Evolutionary conservation across 2,888 invertebrate species (phyloP).

Genomic region (Seira sanloemensis): DNA sequence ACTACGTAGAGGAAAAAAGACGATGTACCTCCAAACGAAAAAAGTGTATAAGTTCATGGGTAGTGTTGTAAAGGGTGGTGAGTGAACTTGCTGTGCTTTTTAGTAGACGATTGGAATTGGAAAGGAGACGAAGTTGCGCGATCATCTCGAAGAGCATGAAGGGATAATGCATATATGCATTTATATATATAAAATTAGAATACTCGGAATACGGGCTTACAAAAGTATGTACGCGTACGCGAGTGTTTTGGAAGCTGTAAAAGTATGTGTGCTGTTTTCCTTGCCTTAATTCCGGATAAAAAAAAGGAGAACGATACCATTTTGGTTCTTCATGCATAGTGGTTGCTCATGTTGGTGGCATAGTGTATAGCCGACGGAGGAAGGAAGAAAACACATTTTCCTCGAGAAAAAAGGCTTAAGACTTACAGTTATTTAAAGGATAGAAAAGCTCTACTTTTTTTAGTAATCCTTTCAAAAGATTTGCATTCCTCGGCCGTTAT

Average conservation of each 20-base stretch:
- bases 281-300: slow-evolving; percentile 11
- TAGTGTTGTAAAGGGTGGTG: not conserved
- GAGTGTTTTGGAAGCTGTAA: not conserved
- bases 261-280: slow-evolving; percentile 12
- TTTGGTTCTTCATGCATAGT: not conserved
- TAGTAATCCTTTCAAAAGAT: not conserved
- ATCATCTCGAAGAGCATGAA: slow-evolving; percentile 25
- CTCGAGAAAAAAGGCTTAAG: not conserved
- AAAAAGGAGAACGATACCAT: slow-evolving; percentile 6
- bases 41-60: not conserved
- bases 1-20: not conserved
- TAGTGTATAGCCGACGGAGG: not conserved
- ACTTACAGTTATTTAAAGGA: not conserved
- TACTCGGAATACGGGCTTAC: not conserved
- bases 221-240: not conserved
- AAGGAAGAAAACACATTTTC: not conserved
- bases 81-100: slow-evolving; percentile 18
- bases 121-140: slow-evolving; percentile 54
- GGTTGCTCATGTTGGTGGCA: not conserved
- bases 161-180: slow-evolving; percentile 6
- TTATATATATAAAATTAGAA: not conserved
- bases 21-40: not conserved
- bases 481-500: not conserved
- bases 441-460: not conserved
- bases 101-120: slow-evolving; percentile 51